Base-by-base conservation (phyloP, 2,888 invertebrate species). In the Yponomeuta malinellus region DNA sequence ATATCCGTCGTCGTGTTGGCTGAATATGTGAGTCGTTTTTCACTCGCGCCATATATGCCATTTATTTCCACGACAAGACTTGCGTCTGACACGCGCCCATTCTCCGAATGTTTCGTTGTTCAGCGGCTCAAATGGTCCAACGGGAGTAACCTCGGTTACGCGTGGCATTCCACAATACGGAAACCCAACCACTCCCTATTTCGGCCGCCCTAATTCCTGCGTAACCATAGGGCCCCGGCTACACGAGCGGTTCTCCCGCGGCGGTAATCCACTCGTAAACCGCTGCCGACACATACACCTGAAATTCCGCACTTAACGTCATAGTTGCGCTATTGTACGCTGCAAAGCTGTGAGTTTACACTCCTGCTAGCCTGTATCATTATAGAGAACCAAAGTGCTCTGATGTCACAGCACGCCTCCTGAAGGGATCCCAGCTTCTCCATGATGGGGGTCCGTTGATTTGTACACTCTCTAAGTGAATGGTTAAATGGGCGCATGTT, bases 51-150 rank as follows among this genome's bases (percentile, higher is more conserved):
- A 77, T 78, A 78, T 78, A 74, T 77, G 76, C 78, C 80, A 83
- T 85, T 52, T 66, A 48, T 71, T 68, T 68, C 71, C 81, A 84
- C 81, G 79, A 75, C 78, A 74, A 74, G 75, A 74, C 72, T 79
- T 84, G 82, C 73, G 76, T 78, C 78, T 84, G 83, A 84, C 86
- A 79, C 75, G 75, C 79, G 74, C 78, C 82, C 83, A 82, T 84
- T 84, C 79, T 79, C 78, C 75, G 80, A 85, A 87, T 84, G 80
- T 83, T 84, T 81, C 81, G 78, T 81, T 81, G 81, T 82, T 78
- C 73, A 75, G 73, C 75, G 74, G 73, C 72, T 74, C 75, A 72
- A 68, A 43, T 78, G 75, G 73, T 76, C 75, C 74, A 74, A 75
- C 75, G 77, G 77, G 75, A 78, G 75, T 77, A 74, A 59, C 6